Base-by-base conservation (phyloP, 2,797 vertebrate genomes). In the Gymnothorax reevesii region DNA sequence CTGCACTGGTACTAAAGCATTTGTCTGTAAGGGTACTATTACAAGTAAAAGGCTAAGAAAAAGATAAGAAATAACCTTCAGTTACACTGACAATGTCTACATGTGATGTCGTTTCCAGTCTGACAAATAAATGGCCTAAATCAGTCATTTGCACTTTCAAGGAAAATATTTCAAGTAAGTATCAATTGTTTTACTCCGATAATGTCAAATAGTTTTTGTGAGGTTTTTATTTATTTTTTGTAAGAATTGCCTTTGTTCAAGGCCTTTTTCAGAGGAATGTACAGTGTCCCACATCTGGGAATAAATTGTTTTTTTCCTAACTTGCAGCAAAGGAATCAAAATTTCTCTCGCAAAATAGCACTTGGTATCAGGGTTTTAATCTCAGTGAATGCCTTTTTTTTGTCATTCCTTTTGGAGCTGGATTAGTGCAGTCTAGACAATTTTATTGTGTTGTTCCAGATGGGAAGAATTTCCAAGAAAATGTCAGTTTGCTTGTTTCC, bases 291-390 rank as follows among this genome's bases (percentile, higher is more conserved):
- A 55, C 20, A 54, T 79, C 75, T 79, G 75, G 75, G 75, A 79
- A 54, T 79, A 79, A 79, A 54, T 79, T n/a, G 8, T 22, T 49
- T 33, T 42, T 15, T 49, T 52, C 33, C 49, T 22, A 4, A 54
- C 75, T 22, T 79, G 49, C 75, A 54, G 75, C 3, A 79, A 79
- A 79, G 75, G 75, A 79, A 79, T 55, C 75, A 79, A 79, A 54
- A 77, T 77, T 49, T 6, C 22, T 79, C 75, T 55, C 75, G n/a
- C 15, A 9, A 79, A 79, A 54, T 79, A 49, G 75, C 49, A 54
- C 75, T 79, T 12, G 5, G 15, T 55, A 2, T 79, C 49, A 79
- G 17, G 95, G 94, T 95, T 94, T 94, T 91, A 92, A 91, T 93
- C 95, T 92, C 93, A 92, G 92, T 95, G n/a, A 27, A 57, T 27